These are phyloP conservation scores for Capreolus pygargus DNA, from an alignment of 2,113 vertebrate genomes.

Conservation along the genomic window DNA sequence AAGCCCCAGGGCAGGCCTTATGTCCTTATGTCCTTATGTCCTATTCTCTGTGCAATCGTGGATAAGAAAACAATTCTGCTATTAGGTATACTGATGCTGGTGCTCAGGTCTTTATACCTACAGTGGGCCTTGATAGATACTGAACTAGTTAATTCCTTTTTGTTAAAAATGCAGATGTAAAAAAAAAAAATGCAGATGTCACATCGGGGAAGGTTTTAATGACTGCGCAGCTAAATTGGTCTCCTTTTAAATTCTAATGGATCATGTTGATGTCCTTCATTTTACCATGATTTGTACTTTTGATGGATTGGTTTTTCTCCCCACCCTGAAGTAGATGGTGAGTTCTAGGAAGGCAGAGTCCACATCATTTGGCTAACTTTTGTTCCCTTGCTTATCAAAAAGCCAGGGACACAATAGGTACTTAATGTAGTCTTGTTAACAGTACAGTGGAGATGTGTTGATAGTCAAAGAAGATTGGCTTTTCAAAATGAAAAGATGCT, in stretches of 20 bases:
- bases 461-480: background rate
- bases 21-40: no score
- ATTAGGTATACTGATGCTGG: background rate
- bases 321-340: background rate
- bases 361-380: background rate
- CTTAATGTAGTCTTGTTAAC: background rate
- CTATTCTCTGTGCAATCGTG: background rate
- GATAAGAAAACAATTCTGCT: background rate
- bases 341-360: background rate
- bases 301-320: slow-evolving; percentile 1
- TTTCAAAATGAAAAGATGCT: slow-evolving; percentile 3
- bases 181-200: background rate
- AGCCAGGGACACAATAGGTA: background rate
- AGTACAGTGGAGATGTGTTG: background rate
- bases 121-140: background rate
- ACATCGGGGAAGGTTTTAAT: background rate
- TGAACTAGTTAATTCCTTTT: background rate
- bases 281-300: background rate
- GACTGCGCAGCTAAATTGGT: background rate
- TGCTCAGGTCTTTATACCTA: background rate
- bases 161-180: background rate
- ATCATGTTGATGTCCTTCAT: background rate
- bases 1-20: background rate
- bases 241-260: background rate
- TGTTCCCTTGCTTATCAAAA: background rate